A percentile compares a stretch with the other conserved stretches of the same genome.
These are phyloP conservation scores for Brachionus paranguensis DNA, from an alignment of 1,140 invertebrate species.

Conservation along the genomic window DNA sequence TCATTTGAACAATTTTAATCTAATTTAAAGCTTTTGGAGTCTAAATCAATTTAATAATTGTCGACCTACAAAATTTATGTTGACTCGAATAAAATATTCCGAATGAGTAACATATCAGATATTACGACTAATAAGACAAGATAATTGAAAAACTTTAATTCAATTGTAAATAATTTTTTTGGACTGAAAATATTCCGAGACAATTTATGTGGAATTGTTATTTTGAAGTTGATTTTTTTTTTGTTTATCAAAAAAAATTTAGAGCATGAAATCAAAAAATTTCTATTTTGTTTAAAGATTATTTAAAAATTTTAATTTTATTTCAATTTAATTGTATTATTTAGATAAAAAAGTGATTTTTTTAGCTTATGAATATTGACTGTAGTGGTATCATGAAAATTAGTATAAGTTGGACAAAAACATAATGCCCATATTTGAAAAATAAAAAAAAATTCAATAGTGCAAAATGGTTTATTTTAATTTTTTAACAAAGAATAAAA, in stretches of 20 bases:
- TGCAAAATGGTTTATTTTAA: too few species aligned
- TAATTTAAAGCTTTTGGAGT: neutral
- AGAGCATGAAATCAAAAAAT: neutral
- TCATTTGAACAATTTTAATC: slow-evolving; percentile 1
- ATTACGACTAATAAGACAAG: neutral
- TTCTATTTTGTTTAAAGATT: too few species aligned
- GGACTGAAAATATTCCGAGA: neutral
- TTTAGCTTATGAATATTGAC: too few species aligned
- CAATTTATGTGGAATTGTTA: neutral
- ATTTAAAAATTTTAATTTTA: too few species aligned
- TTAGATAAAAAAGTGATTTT: too few species aligned
- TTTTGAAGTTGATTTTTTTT: neutral
- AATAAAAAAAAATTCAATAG: too few species aligned
- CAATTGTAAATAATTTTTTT: neutral
- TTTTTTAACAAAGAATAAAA: too few species aligned
- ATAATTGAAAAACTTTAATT: neutral
- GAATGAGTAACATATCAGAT: neutral
- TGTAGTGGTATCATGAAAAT: too few species aligned
- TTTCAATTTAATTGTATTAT: too few species aligned
- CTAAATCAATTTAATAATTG: neutral
- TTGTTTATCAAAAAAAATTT: neutral
- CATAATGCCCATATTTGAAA: too few species aligned
- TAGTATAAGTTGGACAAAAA: too few species aligned
- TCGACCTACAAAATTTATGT: neutral
- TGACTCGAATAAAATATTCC: neutral